Evolutionary conservation across 2,888 invertebrate genomes (phyloP).

Genomic region (Leptopilina myrica): DNA sequence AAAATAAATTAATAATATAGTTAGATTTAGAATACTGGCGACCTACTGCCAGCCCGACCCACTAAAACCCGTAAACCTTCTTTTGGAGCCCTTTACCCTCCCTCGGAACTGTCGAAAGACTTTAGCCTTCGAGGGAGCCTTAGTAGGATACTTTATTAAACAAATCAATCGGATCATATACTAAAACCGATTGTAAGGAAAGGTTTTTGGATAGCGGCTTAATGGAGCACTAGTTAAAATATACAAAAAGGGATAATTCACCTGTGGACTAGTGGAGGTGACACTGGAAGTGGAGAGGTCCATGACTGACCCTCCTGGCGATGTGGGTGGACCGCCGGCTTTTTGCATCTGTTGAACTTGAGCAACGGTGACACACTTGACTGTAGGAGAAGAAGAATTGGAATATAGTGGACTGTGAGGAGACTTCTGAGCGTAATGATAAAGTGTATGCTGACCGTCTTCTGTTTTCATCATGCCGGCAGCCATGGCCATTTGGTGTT

Average conservation of each 20-base stretch:
- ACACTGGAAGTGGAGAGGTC: slow-evolving; percentile 92
- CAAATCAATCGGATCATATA: no score
- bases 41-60: no score
- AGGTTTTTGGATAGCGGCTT: no score
- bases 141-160: no score
- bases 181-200: no score
- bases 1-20: no score
- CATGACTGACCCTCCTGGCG: slow-evolving; percentile 88
- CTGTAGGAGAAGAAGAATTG: slow-evolving; percentile 74
- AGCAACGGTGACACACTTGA: slow-evolving; percentile 88
- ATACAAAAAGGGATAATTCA: slow-evolving; percentile 64
- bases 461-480: slow-evolving; percentile 84
- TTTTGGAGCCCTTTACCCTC: no score
- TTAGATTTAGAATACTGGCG: no score
- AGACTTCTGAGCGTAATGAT: background rate
- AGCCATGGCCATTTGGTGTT: slow-evolving; percentile 80
- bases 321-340: slow-evolving; percentile 82
- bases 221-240: no score
- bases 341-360: slow-evolving; percentile 82
- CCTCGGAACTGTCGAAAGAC: no score
- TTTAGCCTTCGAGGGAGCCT: no score
- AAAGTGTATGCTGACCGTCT: slow-evolving; percentile 67
- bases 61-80: no score
- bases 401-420: background rate
- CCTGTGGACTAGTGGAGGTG: slow-evolving; percentile 90